A percentile compares a stretch with the other conserved stretches of the same genome.
Evolutionary conservation across 2,113 vertebrate species (phyloP).

Genomic region (Callithrix jacchus): DNA sequence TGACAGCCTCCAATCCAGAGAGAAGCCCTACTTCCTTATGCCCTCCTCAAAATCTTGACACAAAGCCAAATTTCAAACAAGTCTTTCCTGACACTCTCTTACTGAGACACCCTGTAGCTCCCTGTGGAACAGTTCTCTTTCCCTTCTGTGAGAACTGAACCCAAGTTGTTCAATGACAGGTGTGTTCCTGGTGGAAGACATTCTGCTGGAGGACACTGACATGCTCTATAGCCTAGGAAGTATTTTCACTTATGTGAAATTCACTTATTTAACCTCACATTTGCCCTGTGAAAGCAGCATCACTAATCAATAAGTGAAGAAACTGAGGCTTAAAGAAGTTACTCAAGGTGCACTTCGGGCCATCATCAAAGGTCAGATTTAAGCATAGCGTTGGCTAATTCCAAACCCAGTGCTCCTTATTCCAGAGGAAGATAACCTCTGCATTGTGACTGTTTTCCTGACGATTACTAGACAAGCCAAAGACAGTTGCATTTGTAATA

Average conservation of each 20-base stretch:
- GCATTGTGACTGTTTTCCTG: background rate
- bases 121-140: background rate
- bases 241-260: background rate
- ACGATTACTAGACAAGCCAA: background rate
- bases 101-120: background rate
- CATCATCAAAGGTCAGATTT: background rate
- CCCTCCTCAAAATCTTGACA: background rate
- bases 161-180: background rate
- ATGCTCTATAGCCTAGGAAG: background rate
- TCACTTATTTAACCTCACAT: background rate
- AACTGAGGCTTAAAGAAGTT: background rate
- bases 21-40: background rate
- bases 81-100: background rate
- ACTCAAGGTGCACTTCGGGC: background rate
- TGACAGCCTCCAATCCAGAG: background rate
- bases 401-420: background rate
- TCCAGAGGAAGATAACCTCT: background rate
- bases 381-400: background rate
- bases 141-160: background rate
- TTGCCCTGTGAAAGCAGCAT: background rate
- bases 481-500: background rate
- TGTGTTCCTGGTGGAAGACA: background rate
- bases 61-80: background rate
- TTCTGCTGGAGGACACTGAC: background rate
- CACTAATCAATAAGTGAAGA: background rate